These are phyloP conservation scores for Axea sp. DNA, from an alignment of 2,888 invertebrate genomes.

Conservation along the genomic window DNA sequence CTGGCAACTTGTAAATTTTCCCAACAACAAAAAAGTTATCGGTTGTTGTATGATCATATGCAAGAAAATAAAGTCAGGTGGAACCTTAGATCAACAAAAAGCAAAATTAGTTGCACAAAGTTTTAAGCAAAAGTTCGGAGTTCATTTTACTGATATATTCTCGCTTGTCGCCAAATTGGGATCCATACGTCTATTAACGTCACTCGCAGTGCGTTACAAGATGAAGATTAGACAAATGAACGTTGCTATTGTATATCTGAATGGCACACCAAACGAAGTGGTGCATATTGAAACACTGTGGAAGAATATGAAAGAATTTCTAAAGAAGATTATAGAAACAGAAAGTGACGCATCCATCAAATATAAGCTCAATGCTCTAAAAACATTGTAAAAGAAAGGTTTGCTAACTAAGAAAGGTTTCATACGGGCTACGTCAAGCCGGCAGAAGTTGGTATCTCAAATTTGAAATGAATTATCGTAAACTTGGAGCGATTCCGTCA, in stretches of 20 bases:
- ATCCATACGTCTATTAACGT: background rate
- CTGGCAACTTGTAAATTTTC: background rate
- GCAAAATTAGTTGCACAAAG: constrained; percentile 5
- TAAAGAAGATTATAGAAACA: constrained; percentile 8
- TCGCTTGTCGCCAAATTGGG: background rate
- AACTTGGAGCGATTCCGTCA: too few relatives aligned
- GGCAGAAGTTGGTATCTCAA: constrained; percentile 32
- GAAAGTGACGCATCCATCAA: constrained; percentile 56
- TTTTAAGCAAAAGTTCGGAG: background rate
- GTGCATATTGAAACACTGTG: constrained; percentile 1
- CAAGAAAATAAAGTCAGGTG: background rate
- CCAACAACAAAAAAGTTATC: background rate
- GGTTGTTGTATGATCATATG: constrained; percentile 1
- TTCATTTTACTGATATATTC: background rate
- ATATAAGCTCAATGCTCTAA: constrained; percentile 42
- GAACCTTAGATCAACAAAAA: background rate
- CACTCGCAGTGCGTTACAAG: background rate
- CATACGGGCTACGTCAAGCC: constrained; percentile 28
- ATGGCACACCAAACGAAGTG: constrained; percentile 3
- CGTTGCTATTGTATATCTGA: constrained; percentile 2
- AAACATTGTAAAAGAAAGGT: constrained; percentile 5
- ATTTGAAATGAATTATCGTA: too few relatives aligned
- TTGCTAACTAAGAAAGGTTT: constrained; percentile 12
- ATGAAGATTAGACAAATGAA: constrained; percentile 8
- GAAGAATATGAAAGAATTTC: background rate